These are phyloP conservation scores for Harpagifer antarcticus DNA, from an alignment of 2,797 vertebrate genomes.

Conservation along the genomic window DNA sequence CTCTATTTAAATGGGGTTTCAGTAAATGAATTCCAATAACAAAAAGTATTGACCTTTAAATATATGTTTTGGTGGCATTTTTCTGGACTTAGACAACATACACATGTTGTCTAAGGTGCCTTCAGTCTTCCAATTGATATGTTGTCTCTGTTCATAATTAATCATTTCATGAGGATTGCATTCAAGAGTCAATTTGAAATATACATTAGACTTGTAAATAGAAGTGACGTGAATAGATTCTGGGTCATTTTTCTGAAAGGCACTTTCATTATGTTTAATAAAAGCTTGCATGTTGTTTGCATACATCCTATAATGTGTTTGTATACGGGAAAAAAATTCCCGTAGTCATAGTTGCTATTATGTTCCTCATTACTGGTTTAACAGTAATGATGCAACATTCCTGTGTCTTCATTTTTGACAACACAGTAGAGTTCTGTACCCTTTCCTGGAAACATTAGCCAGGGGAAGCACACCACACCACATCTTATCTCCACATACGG, in stretches of 20 bases:
- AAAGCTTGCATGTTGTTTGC: background rate
- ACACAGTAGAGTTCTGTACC: background rate
- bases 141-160: too few relatives aligned
- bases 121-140: background rate
- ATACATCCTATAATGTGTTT: background rate
- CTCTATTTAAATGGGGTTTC: background rate
- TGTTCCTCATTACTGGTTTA: background rate
- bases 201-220: background rate
- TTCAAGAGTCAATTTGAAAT: constrained; percentile 7
- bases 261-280: background rate
- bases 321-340: background rate
- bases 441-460: constrained; percentile 21
- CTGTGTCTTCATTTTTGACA: background rate
- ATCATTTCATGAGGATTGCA: background rate
- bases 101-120: background rate
- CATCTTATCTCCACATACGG: constrained; percentile 31
- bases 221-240: background rate
- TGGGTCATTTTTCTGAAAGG: constrained; percentile 3
- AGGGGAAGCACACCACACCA: background rate
- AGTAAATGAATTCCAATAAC: background rate
- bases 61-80: background rate
- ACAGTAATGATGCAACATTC: background rate
- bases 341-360: background rate
- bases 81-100: background rate
- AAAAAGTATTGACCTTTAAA: background rate